These are phyloP conservation scores for Macrosteles quadrilineatus DNA, from an alignment of 1,140 invertebrate species.

Conservation along the genomic window DNA sequence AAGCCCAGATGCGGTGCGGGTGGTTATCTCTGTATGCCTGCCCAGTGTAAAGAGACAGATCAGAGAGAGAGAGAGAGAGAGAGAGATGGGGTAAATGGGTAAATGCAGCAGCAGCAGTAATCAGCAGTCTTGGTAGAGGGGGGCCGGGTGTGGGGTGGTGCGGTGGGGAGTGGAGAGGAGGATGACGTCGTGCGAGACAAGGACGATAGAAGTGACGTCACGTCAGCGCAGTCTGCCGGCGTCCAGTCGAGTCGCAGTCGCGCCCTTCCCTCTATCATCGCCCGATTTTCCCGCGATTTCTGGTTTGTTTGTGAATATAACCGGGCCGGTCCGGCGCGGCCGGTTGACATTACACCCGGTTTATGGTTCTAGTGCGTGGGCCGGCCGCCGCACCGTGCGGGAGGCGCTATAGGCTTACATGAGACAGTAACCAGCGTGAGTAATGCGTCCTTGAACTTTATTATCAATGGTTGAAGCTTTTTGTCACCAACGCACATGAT, in stretches of 20 bases:
- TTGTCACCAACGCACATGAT: too few relatives aligned
- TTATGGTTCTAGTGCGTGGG: background rate
- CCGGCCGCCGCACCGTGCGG: background rate
- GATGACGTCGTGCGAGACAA: background rate
- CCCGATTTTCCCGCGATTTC: constrained; percentile 6
- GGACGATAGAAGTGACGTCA: background rate
- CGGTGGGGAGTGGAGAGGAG: background rate
- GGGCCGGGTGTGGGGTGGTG: background rate
- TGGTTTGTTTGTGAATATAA: background rate
- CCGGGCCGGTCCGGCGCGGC: background rate
- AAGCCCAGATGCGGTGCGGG: too few relatives aligned
- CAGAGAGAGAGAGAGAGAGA: too few relatives aligned
- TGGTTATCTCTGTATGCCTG: too few relatives aligned
- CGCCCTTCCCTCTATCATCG: background rate
- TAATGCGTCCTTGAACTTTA: background rate
- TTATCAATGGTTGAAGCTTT: background rate
- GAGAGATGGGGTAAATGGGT: too few relatives aligned
- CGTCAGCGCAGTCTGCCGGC: background rate
- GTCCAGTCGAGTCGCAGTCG: constrained; percentile 2
- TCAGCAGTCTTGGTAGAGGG: too few relatives aligned
- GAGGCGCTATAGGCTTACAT: background rate
- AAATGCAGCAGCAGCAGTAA: too few relatives aligned
- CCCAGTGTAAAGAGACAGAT: too few relatives aligned
- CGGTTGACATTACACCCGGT: background rate
- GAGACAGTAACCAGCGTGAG: background rate